Evolutionary conservation across 2,113 vertebrate genomes (phyloP).

Genomic region (Chroicocephalus ridibundus): DNA sequence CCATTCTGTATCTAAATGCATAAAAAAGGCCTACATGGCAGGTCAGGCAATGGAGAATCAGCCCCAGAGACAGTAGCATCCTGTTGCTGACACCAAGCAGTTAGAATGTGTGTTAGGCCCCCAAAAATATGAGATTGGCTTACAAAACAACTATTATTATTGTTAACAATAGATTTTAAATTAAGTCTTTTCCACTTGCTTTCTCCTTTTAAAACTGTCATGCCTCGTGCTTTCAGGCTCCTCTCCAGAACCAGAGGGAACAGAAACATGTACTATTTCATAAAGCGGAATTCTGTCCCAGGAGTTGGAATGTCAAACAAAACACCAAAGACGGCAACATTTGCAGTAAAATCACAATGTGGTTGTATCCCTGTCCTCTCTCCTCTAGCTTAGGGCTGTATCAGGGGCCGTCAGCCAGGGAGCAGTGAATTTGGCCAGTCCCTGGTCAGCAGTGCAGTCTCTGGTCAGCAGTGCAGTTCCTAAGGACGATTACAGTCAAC

Average conservation of each 20-base stretch:
- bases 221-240: not conserved
- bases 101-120: not conserved
- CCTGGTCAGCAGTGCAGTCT: not conserved
- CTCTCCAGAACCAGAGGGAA: constrained; percentile 19
- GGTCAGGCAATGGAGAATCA: not conserved
- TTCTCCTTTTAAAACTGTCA: not conserved
- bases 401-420: not conserved
- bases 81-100: not conserved
- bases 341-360: not conserved
- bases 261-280: not conserved
- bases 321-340: not conserved
- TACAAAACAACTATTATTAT: not conserved
- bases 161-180: constrained; percentile 43
- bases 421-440: not conserved
- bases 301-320: not conserved
- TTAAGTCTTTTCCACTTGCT: not conserved
- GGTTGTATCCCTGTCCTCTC: not conserved
- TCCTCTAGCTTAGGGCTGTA: not conserved
- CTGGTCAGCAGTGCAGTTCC: not conserved
- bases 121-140: not conserved
- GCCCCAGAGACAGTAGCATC: not conserved
- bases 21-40: not conserved
- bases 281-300: not conserved
- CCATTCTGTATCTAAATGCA: not conserved
- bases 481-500: not conserved